These are phyloP conservation scores for Heterotis niloticus DNA, from an alignment of 2,113 vertebrate genomes.

Conservation along the genomic window DNA sequence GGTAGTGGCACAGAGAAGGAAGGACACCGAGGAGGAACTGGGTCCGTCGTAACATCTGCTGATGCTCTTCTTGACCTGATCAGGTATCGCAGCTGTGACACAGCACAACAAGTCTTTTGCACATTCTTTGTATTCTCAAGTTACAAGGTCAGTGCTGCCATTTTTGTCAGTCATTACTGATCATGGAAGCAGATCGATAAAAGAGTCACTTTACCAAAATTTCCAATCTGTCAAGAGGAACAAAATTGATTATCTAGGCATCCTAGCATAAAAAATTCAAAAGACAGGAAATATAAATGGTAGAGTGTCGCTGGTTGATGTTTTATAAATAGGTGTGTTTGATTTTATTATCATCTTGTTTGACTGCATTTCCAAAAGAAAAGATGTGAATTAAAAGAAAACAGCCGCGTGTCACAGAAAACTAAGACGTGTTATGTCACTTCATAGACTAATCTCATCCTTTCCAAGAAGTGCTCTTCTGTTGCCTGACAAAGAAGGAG, in stretches of 20 bases:
- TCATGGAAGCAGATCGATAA: too few species aligned
- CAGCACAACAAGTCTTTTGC: background rate
- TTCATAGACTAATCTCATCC: background rate
- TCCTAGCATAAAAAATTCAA: too few species aligned
- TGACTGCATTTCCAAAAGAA: background rate
- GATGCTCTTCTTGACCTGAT: constrained; percentile 82
- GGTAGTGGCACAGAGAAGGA: constrained; percentile 77
- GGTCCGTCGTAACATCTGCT: constrained; percentile 76
- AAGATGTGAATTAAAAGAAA: background rate
- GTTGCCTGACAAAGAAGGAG: background rate
- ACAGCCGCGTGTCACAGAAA: background rate
- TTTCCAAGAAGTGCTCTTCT: background rate
- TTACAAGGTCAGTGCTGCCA: too few species aligned
- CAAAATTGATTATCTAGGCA: too few species aligned
- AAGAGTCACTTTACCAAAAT: too few species aligned
- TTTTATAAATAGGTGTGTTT: too few species aligned
- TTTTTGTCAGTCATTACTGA: too few species aligned
- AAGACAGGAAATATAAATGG: too few species aligned
- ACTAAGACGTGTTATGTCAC: background rate
- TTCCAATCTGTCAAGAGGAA: too few species aligned
- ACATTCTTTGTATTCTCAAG: too few species aligned
- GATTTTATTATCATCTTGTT: too few species aligned
- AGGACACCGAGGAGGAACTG: constrained; percentile 55
- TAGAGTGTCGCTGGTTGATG: too few species aligned
- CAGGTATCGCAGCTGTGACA: constrained; percentile 58